phyloP scores from a whole-genome alignment of 2,888 invertebrate genomes.

The Limenitis camilla region DNA sequence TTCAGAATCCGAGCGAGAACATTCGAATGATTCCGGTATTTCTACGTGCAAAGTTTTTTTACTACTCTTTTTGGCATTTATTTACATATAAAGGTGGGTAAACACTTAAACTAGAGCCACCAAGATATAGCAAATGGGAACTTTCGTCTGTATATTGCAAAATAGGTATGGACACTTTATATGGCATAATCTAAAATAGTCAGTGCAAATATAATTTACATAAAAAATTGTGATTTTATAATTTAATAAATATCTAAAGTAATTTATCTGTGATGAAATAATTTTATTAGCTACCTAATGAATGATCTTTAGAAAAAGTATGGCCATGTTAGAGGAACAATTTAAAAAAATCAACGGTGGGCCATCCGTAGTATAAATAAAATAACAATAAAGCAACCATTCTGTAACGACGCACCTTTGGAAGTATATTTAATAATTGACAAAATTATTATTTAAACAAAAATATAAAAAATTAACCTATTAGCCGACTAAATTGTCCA shows the following conservation, averaged over 20 bases:
- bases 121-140: conserved; percentile 8
- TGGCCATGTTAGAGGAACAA: conserved; percentile 9
- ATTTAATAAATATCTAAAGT: neutral
- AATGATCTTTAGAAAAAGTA: too few species aligned
- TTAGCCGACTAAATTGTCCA: neutral
- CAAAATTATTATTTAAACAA: neutral
- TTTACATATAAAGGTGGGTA: conserved; percentile 14
- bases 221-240: neutral
- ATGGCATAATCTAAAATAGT: conserved; percentile 2
- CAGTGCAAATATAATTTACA: conserved; percentile 1
- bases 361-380: neutral
- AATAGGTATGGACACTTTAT: neutral
- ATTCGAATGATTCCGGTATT: conserved; percentile 44
- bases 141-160: conserved; percentile 1
- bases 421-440: conserved; percentile 3
- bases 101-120: conserved; percentile 16
- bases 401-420: too few species aligned
- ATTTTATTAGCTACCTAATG: neutral
- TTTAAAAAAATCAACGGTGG: conserved; percentile 10
- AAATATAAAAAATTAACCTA: neutral
- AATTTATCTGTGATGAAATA: neutral
- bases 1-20: conserved; percentile 13
- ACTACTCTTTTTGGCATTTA: conserved; percentile 49
- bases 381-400: neutral
- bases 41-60: conserved; percentile 48